These are phyloP conservation scores for Aurelia sp. DNA, from an alignment of 30 jellyfish, hydroid and myxozoan genomes.

Conservation along the genomic window DNA sequence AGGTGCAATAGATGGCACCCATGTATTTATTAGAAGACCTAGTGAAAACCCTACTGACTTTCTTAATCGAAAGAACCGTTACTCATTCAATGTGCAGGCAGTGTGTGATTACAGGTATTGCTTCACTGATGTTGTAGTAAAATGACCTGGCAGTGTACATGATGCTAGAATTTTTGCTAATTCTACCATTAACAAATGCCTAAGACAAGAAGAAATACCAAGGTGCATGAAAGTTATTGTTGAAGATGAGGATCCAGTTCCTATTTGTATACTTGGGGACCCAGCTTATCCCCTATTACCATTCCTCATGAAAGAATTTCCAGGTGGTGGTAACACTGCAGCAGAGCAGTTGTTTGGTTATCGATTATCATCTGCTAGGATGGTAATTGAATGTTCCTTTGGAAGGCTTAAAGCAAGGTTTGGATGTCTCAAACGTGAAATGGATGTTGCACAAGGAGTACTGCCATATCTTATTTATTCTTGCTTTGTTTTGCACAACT, in stretches of 20 bases:
- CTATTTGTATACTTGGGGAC: slow-evolving; percentile 64
- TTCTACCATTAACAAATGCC: slow-evolving; percentile 28
- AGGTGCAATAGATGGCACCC: slow-evolving; percentile 76
- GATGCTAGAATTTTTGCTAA: slow-evolving; percentile 56
- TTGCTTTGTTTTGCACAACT: slow-evolving; percentile 47
- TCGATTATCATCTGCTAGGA: slow-evolving; percentile 64
- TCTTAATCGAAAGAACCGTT: slow-evolving; percentile 41
- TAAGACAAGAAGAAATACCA: slow-evolving; percentile 37
- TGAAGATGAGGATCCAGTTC: slow-evolving; percentile 60
- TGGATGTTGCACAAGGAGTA: slow-evolving; percentile 15
- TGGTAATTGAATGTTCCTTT: slow-evolving; percentile 70
- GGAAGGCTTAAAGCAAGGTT: slow-evolving; percentile 71
- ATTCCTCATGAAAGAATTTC: slow-evolving; percentile 66
- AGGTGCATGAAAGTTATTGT: slow-evolving; percentile 30
- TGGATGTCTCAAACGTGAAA: slow-evolving; percentile 44
- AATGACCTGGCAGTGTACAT: slow-evolving; percentile 73
- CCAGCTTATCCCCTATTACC: slow-evolving; percentile 87
- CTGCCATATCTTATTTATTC: slow-evolving; percentile 34
- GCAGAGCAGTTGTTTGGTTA: slow-evolving; percentile 68
- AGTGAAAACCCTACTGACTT: slow-evolving; percentile 48
- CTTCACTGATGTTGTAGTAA: slow-evolving; percentile 65
- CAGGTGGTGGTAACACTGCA: slow-evolving; percentile 43
- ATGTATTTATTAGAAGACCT: slow-evolving; percentile 42
- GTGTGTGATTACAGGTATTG: slow-evolving; percentile 53
- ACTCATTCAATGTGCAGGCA: slow-evolving; percentile 66